Evolutionary conservation across 2,888 invertebrate species (phyloP).

Genomic region (Exephanes ischioxanthus): DNA sequence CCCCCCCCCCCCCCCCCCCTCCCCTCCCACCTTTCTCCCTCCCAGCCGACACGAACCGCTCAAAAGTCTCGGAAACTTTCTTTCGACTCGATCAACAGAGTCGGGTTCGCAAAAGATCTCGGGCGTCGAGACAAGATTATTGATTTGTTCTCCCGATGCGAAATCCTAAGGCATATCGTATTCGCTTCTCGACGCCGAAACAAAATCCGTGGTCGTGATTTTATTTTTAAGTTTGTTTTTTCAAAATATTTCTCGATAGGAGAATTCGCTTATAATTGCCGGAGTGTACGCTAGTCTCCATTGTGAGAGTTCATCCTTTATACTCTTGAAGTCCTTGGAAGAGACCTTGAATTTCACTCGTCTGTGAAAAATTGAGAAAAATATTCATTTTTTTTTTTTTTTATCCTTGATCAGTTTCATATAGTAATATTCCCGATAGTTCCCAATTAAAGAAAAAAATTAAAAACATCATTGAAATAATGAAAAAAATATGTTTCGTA

Average conservation of each 20-base stretch:
- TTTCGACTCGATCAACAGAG: conserved; percentile 16
- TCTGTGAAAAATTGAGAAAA: not conserved
- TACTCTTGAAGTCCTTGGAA: too few species aligned
- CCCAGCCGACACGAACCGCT: not conserved
- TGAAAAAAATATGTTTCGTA: not conserved
- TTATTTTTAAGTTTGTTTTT: not conserved
- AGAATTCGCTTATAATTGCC: not conserved
- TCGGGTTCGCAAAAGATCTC: not conserved
- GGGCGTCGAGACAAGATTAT: not conserved
- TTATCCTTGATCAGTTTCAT: too few species aligned
- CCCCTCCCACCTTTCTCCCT: too few species aligned
- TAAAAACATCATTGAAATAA: not conserved
- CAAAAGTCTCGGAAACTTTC: conserved; percentile 35
- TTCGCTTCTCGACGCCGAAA: not conserved
- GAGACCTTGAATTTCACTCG: not conserved
- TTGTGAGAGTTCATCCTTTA: not conserved
- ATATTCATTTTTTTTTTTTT: too few species aligned
- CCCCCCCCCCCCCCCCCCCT: not conserved
- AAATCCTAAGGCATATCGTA: not conserved
- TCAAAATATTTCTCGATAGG: not conserved
- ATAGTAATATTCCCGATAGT: not conserved
- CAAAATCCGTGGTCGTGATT: not conserved
- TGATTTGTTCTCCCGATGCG: not conserved
- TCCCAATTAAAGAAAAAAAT: not conserved
- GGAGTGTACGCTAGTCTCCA: not conserved